Base-by-base conservation (phyloP, 2,888 invertebrate genomes). In the Julus scandinavius region DNA sequence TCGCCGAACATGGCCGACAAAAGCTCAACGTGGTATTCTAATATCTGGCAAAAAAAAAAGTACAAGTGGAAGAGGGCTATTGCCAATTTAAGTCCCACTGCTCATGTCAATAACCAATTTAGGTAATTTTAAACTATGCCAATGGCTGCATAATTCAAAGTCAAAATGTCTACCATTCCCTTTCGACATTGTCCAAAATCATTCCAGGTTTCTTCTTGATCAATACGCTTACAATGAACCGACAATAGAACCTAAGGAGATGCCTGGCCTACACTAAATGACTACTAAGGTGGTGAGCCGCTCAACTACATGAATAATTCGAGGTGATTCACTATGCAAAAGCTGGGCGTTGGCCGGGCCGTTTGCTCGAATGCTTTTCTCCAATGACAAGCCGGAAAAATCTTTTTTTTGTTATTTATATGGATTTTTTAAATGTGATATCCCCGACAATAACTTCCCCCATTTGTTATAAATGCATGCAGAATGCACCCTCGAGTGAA, bases 391-490 rank as follows among this genome's bases (percentile, higher is more conserved):
- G 13, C 9, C 29, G 80, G 80, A 80, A 38, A 80, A 80, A 80
- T 80, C 80, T 80, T 38, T 72, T 58, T 63, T 63, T 80, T 80
- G 80, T 80, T 80, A 80, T 80, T 80, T 80, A 80, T 80, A 80
- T 80, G 80, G 80, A 80, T 80, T 80, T 80, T 80, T 80, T 80
- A 80, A 80, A 80, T 80, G 80, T 80, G 80, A 80, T 80, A 80
- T 38, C 80, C 29, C 54, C 29, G 7, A 80, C 9, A 38, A 80
- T 29, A 72, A 54, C 17, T 54, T 17, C 38, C 80, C 80, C 80
- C 80, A 80, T 80, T 80, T 80, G 80, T 80, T 80, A 80, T 29
- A 80, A 80, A 38, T 38, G 80, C 80, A 80, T 80, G 80, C 38
- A 29, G 13, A 80, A 38, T 80, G 80, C 80, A 80, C 80, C 80